Evolutionary conservation across 2,797 vertebrate species (phyloP), one percentile per base, ranked within the genome.

Genomic region (Nyctalus aviator): DNA sequence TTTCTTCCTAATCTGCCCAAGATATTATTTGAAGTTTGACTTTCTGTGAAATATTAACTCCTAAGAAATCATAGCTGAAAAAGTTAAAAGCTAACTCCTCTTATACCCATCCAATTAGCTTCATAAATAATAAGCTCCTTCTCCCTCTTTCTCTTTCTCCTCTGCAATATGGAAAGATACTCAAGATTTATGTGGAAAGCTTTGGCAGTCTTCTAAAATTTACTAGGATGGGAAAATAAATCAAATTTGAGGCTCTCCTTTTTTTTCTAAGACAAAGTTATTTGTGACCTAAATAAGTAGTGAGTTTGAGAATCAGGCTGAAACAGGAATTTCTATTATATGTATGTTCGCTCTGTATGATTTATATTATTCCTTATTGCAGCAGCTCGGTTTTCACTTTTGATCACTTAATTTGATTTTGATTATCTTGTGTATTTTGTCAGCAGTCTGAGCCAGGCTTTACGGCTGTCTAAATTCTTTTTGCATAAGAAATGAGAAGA

Each of bases 381-480:
- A 3, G 11, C 2, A 57, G 75, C 27, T 59, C 85, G 32, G 6
- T 76, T 91, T 96, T 76, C 27, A 41, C 15, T 69, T 90, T 57
- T 76, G 57, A 94, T 85, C 73, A 93, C 21, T 91, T 93, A 92
- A 93, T 84, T 93, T 77, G 15, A 93, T 88, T 94, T 88, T 95
- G 20, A 88, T 79, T 82, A 57, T 72, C 86, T 64, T 90, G 20
- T 73, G 14, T 82, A 81, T 87, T 92, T 88, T 94, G 20, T 72
- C 53, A 91, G 37, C 21, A 79, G 79, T 81, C 17, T 27, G 15
- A 76, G 64, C 9, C 44, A 93, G 55, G 35, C 6, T 71, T 91
- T 84, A 84, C 25, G n/a, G 25, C 64, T 94, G 8, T 55, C 30
- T 89, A 84, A 93, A 89, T 81, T 5, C 17, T 89, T 77, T 69